Base-by-base conservation (phyloP, 2,113 vertebrate species). In the Axis porcinus region DNA sequence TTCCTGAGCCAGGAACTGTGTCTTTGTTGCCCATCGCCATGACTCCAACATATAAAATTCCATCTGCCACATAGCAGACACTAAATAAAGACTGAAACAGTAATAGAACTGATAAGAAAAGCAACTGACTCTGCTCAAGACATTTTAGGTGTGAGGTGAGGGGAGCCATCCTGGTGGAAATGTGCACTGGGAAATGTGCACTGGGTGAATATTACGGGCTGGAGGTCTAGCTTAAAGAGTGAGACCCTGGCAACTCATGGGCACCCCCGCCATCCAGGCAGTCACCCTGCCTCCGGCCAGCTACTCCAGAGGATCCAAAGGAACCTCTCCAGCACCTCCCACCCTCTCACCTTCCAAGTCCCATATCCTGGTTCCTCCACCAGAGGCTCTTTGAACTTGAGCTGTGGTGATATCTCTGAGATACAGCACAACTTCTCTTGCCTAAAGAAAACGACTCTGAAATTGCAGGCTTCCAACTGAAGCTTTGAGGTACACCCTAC, bases 401-500 rank as follows among this genome's bases (percentile, higher is more conserved):
- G 50, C 25, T 2, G 21, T 25, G 43, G 55, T 2, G 5, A 55
- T 45, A 45, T 81, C 60, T 47, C 62, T 62, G 67, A 78, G 92
- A 70, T n/a, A 55, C 17, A 54, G 36, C 36, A 50, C 28, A 91
- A 84, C n/a, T 82, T 76, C 76, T 67, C 45, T 85, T 79, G 82
- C 82, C 85, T 79, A 82, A 62, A 82, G 91, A 83, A 98, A 96
- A 95, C 9, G 9, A 78, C 74, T 33, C 52, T 64, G 74, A 82
- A 88, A 96, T 89, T 40, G 25, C 7, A 85, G 87, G 57, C 94
- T 96, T 88, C 87, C 81, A 58, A 58, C 27, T 1, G 62, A 94
- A 96, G 91, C 92, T 95, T 96, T 96, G 95, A 87, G 62, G 62
- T 57, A 28, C 1, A 92, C 43, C 64, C 78, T 62, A 45, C 27